A percentile compares a stretch with the other conserved stretches of the same genome.
phyloP scores from a whole-genome alignment of 2,888 invertebrate genomes.

The Geophilus truncorum region DNA sequence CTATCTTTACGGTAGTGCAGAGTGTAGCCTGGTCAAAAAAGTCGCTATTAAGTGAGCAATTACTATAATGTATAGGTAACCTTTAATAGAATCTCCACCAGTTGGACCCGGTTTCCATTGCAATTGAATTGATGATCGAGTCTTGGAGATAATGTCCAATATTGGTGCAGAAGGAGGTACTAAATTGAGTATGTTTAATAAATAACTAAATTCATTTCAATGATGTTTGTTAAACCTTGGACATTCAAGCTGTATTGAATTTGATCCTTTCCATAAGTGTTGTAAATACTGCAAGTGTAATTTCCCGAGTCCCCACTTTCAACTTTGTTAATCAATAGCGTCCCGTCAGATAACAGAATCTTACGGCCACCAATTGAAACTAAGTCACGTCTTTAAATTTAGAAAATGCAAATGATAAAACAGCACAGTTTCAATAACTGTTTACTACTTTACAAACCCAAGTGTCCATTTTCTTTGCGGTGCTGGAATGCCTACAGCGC shows the following conservation, averaged over 20 bases:
- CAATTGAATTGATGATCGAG: constrained; percentile 39
- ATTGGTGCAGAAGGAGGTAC: constrained; percentile 41
- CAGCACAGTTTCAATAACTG: not conserved
- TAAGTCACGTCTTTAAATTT: not conserved
- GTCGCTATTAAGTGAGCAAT: too few relatives aligned
- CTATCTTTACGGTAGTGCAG: not conserved
- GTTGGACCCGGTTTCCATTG: constrained; percentile 38
- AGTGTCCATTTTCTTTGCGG: constrained; percentile 32
- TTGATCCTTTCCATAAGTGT: constrained; percentile 46
- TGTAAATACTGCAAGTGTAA: constrained; percentile 47
- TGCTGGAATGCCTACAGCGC: constrained; percentile 33
- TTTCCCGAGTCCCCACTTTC: constrained; percentile 47
- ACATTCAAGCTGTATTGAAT: constrained; percentile 46
- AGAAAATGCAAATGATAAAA: not conserved
- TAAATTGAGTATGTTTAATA: too few relatives aligned
- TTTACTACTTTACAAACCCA: not conserved
- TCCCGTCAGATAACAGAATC: not conserved
- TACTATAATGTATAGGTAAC: not conserved
- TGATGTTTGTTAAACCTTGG: constrained; percentile 43
- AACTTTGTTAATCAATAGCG: constrained; percentile 43
- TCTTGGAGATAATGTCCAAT: constrained; percentile 38
- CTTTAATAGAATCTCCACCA: constrained; percentile 32
- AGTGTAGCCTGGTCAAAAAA: not conserved
- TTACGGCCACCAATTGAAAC: not conserved
- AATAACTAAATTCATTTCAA: too few relatives aligned